Base-by-base conservation (phyloP, 2,888 invertebrate genomes). In the Tanypteryx hageni region DNA sequence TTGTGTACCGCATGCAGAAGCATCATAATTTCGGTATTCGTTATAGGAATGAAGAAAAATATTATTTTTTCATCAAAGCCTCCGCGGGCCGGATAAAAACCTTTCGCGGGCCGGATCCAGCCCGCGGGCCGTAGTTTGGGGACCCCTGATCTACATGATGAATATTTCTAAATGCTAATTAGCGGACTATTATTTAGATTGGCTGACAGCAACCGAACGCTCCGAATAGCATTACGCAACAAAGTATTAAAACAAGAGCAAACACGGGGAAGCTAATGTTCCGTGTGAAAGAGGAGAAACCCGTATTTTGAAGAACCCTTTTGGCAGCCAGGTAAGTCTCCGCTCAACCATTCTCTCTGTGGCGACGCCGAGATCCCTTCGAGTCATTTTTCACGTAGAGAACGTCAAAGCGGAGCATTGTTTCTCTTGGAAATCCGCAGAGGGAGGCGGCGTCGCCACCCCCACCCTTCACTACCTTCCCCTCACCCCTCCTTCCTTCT, bases 361-460 rank as follows among this genome's bases (percentile, higher is more conserved):
- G 5, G 27, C 76, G 18, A 27, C n/a, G 76, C 13, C 11, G 27
- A 68, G 18, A 68, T 89, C 31, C 89, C 44, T 22, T 18, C 18
- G 83, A 68, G 64, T 68, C 44, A 89, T 89, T 89, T 89, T 44
- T 89, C 89, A 89, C 64, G 27, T 22, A 18, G 64, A 44, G 64
- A 89, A 89, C 64, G 89, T 89, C 64, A 61, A 64, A 89, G 61
- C 64, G 18, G 31, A 59, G 68, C 31, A 89, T 89, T 89, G 64
- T 89, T 89, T 89, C 89, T 89, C 68, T 89, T 89, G 89, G 89
- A 89, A 68, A 89, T 89, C 89, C 64, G 64, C 64, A 31, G 86
- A 31, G 61, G 27, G 86, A 27, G 18, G 56, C 89, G 64, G 61
- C 16, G 64, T 89, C 89, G 89, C 89, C 56, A 14, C 61, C 18